These are phyloP conservation scores for Galerucella pusilla DNA, from an alignment of 2,888 invertebrate genomes.

Conservation along the genomic window DNA sequence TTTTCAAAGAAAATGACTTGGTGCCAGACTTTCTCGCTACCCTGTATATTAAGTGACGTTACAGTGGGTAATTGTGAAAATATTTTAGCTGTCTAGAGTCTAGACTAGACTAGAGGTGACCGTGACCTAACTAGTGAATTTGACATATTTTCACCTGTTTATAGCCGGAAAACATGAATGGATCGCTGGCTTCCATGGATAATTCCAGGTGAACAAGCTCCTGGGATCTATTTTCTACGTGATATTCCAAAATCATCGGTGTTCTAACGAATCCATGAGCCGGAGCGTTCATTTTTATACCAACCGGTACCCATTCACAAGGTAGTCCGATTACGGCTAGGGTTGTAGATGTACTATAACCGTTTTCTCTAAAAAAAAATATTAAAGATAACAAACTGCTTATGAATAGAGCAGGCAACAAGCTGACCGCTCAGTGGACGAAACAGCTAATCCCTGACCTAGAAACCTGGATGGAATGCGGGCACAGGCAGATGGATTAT, in stretches of 20 bases:
- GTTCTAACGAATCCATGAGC: conserved; percentile 80
- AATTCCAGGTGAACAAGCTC: conserved; percentile 79
- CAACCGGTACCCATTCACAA: conserved; percentile 73
- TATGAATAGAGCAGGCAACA: too few relatives aligned
- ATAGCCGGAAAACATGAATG: conserved; percentile 95
- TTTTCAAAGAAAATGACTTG: too few relatives aligned
- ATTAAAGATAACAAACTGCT: background rate
- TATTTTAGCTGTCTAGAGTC: too few relatives aligned
- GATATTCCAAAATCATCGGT: conserved; percentile 77
- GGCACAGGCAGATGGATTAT: too few relatives aligned
- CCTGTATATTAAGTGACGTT: background rate
- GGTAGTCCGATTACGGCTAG: conserved; percentile 63
- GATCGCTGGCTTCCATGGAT: conserved; percentile 85
- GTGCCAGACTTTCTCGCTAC: too few relatives aligned
- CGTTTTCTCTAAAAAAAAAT: conserved; percentile 53
- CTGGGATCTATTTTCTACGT: conserved; percentile 77
- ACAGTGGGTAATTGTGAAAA: background rate
- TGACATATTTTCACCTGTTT: conserved; percentile 77
- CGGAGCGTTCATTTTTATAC: conserved; percentile 74
- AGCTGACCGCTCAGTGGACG: too few relatives aligned
- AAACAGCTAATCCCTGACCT: too few relatives aligned
- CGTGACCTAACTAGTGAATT: background rate
- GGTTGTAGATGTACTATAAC: conserved; percentile 54
- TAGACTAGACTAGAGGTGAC: too few relatives aligned
- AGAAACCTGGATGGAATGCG: too few relatives aligned